phyloP scores from a whole-genome alignment of 2,888 invertebrate species.

The Dicranocentrus wangi region DNA sequence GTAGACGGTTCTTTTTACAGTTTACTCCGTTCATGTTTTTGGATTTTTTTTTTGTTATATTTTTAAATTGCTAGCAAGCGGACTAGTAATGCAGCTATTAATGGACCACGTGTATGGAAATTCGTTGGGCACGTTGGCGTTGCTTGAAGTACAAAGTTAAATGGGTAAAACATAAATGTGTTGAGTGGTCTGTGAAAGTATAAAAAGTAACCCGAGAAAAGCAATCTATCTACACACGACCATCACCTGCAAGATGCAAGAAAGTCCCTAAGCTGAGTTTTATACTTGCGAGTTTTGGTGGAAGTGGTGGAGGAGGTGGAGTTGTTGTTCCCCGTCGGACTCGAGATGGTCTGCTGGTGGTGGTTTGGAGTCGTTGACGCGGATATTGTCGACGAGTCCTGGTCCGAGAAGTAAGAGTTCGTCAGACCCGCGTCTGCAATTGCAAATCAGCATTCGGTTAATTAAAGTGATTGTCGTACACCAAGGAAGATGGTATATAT shows the following conservation, averaged over 20 bases:
- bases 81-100: not conserved
- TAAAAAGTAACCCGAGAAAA: no score
- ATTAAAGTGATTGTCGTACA: not conserved
- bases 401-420: constrained; percentile 84
- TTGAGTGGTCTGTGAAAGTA: no score
- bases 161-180: no score
- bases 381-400: constrained; percentile 75
- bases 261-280: constrained; percentile 94
- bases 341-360: constrained; percentile 71
- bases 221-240: no score
- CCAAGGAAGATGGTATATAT: no score
- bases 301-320: constrained; percentile 67
- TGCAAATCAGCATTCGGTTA: not conserved
- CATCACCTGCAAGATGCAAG: constrained; percentile 84
- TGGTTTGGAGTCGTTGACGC: constrained; percentile 77
- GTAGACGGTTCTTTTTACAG: not conserved
- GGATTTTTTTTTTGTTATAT: not conserved
- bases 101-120: no score
- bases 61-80: not conserved
- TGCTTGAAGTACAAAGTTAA: no score
- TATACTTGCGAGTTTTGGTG: constrained; percentile 86
- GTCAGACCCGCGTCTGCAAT: constrained; percentile 88
- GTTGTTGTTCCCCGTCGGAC: constrained; percentile 37
- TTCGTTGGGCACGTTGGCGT: no score
- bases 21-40: not conserved